A percentile compares a stretch with the other conserved stretches of the same genome.
Conservation (phyloP, 2,888 invertebrate species). For the Apantesis nais region DNA sequence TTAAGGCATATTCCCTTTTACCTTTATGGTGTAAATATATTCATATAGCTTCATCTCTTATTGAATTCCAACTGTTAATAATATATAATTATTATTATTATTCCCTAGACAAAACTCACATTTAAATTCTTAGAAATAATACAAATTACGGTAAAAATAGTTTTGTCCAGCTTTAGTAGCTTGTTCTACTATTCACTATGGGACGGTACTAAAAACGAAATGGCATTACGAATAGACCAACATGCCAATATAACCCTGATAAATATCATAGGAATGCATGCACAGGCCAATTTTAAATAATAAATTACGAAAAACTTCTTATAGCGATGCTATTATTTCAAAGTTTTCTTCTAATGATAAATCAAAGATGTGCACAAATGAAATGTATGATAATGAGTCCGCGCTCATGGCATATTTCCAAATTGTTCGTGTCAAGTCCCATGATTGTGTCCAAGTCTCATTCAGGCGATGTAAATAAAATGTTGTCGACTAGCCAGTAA, state of each 20-base stretch:
- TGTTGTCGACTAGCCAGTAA: conserved; percentile 2
- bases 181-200: too few relatives aligned
- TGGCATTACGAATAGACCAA: too few relatives aligned
- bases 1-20: not conserved
- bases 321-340: not conserved
- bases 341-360: not conserved
- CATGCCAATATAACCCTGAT: too few relatives aligned
- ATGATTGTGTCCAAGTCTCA: not conserved
- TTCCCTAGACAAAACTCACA: too few relatives aligned
- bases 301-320: not conserved
- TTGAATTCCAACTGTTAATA: not conserved
- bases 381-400: not conserved
- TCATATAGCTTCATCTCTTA: not conserved
- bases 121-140: too few relatives aligned
- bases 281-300: not conserved
- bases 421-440: not conserved
- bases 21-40: not conserved
- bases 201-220: not conserved
- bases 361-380: not conserved
- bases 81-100: too few relatives aligned
- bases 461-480: not conserved
- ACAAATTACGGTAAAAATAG: too few relatives aligned
- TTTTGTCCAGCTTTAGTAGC: too few relatives aligned
- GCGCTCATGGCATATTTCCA: too few relatives aligned
- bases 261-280: not conserved